phyloP scores from a whole-genome alignment of 92 coral and sea anemone genomes.

The Siderastrea radians region DNA sequence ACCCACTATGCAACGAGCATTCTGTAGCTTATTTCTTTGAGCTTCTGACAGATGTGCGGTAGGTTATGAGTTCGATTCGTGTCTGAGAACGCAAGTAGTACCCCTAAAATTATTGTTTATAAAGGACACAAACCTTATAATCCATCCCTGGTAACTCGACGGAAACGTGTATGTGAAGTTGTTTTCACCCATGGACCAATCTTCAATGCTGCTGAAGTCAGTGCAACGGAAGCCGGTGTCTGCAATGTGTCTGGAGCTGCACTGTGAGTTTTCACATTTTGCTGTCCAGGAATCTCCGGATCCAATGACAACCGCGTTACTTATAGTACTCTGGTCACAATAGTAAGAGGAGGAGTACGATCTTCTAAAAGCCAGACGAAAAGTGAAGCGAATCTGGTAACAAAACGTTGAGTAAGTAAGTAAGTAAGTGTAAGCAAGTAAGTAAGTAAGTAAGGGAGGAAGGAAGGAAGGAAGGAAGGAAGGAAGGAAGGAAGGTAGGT shows the following conservation, averaged over 20 bases:
- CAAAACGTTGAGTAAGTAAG: no score
- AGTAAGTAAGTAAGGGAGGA: no score
- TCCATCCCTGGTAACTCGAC: slow-evolving; percentile 3
- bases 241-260: not conserved
- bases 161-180: slow-evolving; percentile 39
- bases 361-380: slow-evolving; percentile 66
- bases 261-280: slow-evolving; percentile 1
- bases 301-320: slow-evolving; percentile 8
- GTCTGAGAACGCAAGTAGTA: not conserved
- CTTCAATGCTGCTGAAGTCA: slow-evolving; percentile 58
- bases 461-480: no score
- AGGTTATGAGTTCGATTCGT: no score
- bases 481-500: no score
- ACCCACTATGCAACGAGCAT: no score
- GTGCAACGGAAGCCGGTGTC: slow-evolving; percentile 54
- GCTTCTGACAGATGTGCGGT: no score
- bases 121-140: slow-evolving; percentile 16
- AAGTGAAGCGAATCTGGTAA: not conserved
- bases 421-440: no score
- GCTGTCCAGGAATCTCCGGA: slow-evolving; percentile 40
- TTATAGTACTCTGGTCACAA: slow-evolving; percentile 41
- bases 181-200: slow-evolving; percentile 74
- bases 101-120: not conserved
- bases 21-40: no score
- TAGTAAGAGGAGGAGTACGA: slow-evolving; percentile 1